Conservation (phyloP, 2,888 invertebrate species). For the Ypsolopha sequella region DNA sequence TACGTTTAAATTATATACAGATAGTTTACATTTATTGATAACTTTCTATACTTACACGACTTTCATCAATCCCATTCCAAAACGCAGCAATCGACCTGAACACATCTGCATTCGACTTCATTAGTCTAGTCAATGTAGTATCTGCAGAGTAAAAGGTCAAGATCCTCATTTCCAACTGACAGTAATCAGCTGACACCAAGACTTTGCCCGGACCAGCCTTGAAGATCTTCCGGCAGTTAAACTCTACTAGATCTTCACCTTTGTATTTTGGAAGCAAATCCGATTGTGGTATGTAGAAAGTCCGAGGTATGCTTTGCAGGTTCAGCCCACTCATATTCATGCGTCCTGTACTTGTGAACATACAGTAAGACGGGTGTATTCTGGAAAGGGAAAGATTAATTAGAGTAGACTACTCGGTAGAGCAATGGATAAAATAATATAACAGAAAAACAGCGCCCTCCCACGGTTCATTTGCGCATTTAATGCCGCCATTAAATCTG, state of each 20-base stretch:
- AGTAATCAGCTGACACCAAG: slow-evolving; percentile 94
- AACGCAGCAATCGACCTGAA: slow-evolving; percentile 88
- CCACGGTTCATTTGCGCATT: no score
- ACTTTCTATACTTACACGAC: slow-evolving; percentile 66
- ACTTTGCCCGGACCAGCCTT: slow-evolving; percentile 68
- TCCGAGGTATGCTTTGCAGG: slow-evolving; percentile 91
- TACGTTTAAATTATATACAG: no score
- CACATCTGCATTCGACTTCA: slow-evolving; percentile 79
- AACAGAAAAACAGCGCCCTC: no score
- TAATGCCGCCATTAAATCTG: no score
- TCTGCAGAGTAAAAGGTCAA: slow-evolving; percentile 92
- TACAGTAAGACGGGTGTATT: slow-evolving; percentile 77
- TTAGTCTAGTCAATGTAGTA: slow-evolving; percentile 73
- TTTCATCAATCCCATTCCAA: slow-evolving; percentile 79
- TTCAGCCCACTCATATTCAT: slow-evolving; percentile 94
- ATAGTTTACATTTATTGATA: no score
- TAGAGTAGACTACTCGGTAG: no score
- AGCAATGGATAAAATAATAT: no score
- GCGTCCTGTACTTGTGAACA: slow-evolving; percentile 82
- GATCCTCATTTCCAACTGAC: slow-evolving; percentile 94
- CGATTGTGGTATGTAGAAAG: slow-evolving; percentile 74
- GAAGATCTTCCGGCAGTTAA: slow-evolving; percentile 81
- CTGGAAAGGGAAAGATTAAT: slow-evolving; percentile 33
- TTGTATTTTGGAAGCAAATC: slow-evolving; percentile 20
- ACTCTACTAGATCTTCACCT: slow-evolving; percentile 42